phyloP scores from a whole-genome alignment of 2,113 vertebrate genomes.

The Cervus canadensis region DNA sequence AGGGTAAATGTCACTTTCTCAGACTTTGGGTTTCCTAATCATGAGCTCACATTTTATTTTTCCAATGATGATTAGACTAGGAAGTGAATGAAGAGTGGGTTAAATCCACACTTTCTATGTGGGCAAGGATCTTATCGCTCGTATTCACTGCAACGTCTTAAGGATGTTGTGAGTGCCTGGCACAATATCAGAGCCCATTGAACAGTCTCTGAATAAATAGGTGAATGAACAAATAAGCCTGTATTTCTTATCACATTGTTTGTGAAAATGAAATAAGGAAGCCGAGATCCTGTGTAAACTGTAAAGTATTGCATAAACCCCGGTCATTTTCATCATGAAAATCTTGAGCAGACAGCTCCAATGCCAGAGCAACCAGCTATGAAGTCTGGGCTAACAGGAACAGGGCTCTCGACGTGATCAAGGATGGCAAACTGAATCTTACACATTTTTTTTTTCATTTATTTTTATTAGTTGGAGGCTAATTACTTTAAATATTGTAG shows the following conservation, averaged over 20 bases:
- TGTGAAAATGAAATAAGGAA: neutral
- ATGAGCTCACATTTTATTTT: neutral
- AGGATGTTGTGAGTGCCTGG: rapidly evolving
- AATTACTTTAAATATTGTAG: too few relatives aligned
- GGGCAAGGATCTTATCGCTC: rapidly evolving
- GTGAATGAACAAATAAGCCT: neutral
- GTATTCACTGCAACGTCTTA: rapidly evolving
- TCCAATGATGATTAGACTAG: neutral
- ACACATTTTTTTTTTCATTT: neutral
- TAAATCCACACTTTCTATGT: neutral
- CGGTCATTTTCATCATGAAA: neutral
- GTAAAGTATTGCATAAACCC: neutral
- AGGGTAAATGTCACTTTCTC: neutral
- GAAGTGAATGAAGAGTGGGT: neutral
- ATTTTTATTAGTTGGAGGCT: too few relatives aligned
- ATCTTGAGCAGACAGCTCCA: neutral
- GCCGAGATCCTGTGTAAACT: neutral
- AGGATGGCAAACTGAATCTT: slow-evolving; percentile 15
- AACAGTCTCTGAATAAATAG: neutral
- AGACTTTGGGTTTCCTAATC: neutral
- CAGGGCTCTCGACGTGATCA: neutral
- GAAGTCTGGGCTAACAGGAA: neutral
- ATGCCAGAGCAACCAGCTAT: neutral
- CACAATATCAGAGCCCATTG: rapidly evolving
- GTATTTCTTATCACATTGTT: neutral